Conservation (phyloP, 2,797 vertebrate genomes). For the Anniella stebbinsi region DNA sequence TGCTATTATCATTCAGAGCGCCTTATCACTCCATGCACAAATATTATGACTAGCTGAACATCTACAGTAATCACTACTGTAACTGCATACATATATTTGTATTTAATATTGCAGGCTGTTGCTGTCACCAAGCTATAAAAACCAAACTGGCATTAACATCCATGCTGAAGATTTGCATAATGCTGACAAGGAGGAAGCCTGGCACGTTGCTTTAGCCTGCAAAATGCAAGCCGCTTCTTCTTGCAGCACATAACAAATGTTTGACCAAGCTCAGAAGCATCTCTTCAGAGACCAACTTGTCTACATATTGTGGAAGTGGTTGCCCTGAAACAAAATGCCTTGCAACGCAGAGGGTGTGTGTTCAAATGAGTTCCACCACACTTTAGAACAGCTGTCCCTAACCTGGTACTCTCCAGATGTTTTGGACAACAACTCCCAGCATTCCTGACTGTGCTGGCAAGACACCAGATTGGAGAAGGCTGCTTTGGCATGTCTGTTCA, state of each 20-base stretch:
- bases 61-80: slow-evolving; percentile 60
- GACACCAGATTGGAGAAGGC: no score
- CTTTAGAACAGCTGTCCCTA: background rate
- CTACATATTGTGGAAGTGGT: background rate
- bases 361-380: background rate
- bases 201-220: slow-evolving; percentile 28
- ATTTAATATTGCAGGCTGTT: slow-evolving; percentile 71
- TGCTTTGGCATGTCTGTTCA: background rate
- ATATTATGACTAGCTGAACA: slow-evolving; percentile 69
- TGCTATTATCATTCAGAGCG: slow-evolving; percentile 69
- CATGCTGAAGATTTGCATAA: slow-evolving; percentile 62
- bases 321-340: background rate
- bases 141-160: slow-evolving; percentile 64
- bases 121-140: slow-evolving; percentile 74
- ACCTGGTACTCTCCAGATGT: background rate
- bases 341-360: background rate
- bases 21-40: slow-evolving; percentile 71
- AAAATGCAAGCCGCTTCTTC: background rate
- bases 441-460: no score
- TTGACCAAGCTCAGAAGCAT: slow-evolving; percentile 47
- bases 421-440: no score
- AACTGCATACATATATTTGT: slow-evolving; percentile 67
- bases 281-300: slow-evolving; percentile 41
- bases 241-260: slow-evolving; percentile 11
- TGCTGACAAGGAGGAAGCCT: slow-evolving; percentile 62